Evolutionary conservation across 35 echinoderm and acorn worm genomes (phyloP).

Genomic region (Hemicentrotus pulcherrimus): DNA sequence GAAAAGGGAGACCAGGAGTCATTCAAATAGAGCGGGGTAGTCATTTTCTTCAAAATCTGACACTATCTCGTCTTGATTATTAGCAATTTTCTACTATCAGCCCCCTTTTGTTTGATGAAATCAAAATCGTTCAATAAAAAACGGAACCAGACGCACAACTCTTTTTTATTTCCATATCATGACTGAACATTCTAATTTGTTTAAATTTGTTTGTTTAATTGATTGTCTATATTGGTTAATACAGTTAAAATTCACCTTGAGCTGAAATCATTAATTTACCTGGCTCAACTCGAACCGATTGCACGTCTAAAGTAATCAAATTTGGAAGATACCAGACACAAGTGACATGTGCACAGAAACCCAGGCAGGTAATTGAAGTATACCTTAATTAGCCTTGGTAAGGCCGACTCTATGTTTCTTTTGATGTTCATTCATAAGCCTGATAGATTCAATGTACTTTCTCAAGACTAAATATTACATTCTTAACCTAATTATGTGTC

Average conservation of each 20-base stretch:
- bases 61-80: too few species aligned
- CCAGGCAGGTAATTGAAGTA: neutral
- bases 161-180: neutral
- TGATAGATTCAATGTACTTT: neutral
- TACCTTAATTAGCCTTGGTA: neutral
- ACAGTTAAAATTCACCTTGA: slow-evolving; percentile 2
- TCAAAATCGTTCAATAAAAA: neutral
- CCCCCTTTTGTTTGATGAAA: neutral
- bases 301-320: neutral
- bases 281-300: neutral
- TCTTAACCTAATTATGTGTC: neutral
- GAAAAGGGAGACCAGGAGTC: neutral
- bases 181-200: neutral
- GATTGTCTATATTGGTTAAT: neutral
- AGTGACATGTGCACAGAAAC: neutral
- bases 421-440: neutral
- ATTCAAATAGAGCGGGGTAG: neutral
- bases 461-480: neutral
- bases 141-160: neutral
- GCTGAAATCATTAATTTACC: neutral
- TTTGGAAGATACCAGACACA: neutral
- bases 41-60: too few species aligned
- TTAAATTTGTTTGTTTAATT: neutral
- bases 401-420: neutral
- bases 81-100: too few species aligned